phyloP scores from a whole-genome alignment of 2,888 invertebrate genomes.

The Lagria hirta region DNA sequence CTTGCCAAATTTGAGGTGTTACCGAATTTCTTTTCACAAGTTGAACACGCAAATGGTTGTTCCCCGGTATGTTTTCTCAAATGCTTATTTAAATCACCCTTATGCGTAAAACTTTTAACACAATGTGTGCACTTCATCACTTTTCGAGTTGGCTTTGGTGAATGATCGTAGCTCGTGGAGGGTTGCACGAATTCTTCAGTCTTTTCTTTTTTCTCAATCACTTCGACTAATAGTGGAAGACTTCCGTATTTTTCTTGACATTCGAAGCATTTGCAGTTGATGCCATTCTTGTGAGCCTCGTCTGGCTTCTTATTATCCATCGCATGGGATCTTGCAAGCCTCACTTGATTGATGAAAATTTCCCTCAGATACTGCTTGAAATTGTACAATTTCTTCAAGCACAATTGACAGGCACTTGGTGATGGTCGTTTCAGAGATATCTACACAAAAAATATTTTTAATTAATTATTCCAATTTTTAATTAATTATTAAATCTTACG shows the following conservation, averaged over 20 bases:
- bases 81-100: slow-evolving; percentile 52
- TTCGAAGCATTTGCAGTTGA: slow-evolving; percentile 33
- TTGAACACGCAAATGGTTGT: slow-evolving; percentile 46
- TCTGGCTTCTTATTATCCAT: slow-evolving; percentile 15
- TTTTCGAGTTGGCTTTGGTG: slow-evolving; percentile 30
- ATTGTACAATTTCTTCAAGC: slow-evolving; percentile 25
- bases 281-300: slow-evolving; percentile 25
- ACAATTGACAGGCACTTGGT: slow-evolving; percentile 19
- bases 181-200: slow-evolving; percentile 24
- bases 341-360: slow-evolving; percentile 12
- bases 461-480: not conserved
- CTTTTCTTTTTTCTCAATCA: slow-evolving; percentile 35
- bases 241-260: slow-evolving; percentile 38
- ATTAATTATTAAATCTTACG: slow-evolving; percentile 12
- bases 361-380: slow-evolving; percentile 22
- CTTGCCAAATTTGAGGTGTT: slow-evolving; percentile 70
- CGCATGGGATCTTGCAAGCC: slow-evolving; percentile 14
- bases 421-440: slow-evolving; percentile 6
- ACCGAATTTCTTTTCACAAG: slow-evolving; percentile 47
- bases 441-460: slow-evolving; percentile 10
- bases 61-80: slow-evolving; percentile 50
- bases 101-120: slow-evolving; percentile 47
- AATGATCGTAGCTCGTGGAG: slow-evolving; percentile 34
- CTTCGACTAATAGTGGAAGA: slow-evolving; percentile 37
- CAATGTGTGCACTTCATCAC: slow-evolving; percentile 44